phyloP scores from a whole-genome alignment of 2,113 vertebrate species.

The Megaptera novaeangliae region DNA sequence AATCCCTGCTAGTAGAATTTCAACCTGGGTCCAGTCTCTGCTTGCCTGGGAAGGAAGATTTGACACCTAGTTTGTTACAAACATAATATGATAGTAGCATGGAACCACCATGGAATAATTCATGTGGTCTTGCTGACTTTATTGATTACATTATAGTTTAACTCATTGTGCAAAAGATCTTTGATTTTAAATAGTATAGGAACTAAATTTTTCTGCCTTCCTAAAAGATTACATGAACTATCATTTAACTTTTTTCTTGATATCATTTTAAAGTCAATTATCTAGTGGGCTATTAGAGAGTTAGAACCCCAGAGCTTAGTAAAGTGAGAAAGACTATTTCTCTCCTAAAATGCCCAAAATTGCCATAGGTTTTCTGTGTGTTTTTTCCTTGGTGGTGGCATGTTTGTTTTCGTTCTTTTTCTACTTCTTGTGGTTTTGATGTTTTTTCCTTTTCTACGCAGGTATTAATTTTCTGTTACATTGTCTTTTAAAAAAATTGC shows the following conservation, averaged over 20 bases:
- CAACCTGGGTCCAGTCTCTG: neutral
- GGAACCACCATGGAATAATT: neutral
- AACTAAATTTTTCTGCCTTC: neutral
- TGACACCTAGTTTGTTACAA: neutral
- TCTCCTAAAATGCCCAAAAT: neutral
- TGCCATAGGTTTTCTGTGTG: neutral
- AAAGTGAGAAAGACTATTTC: neutral
- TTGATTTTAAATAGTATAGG: neutral
- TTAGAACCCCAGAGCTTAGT: neutral
- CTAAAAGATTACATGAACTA: conserved; percentile 7
- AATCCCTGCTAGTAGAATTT: conserved; percentile 27
- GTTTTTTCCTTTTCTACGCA: neutral
- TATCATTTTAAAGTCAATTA: neutral
- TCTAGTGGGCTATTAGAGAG: neutral
- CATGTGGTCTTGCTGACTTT: neutral
- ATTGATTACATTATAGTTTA: conserved; percentile 11
- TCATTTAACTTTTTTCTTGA: neutral
- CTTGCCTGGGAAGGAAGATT: conserved; percentile 27
- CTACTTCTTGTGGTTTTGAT: neutral
- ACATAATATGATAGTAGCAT: neutral
- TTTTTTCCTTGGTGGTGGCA: neutral
- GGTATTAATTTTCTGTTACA: conserved; percentile 5
- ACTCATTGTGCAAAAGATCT: neutral
- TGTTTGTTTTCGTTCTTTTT: neutral
- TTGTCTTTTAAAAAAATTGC: neutral